A percentile compares a stretch with the other conserved stretches of the same genome.
Evolutionary conservation across 2,888 invertebrate species (phyloP).

Genomic region (Synanthedon vespiformis): DNA sequence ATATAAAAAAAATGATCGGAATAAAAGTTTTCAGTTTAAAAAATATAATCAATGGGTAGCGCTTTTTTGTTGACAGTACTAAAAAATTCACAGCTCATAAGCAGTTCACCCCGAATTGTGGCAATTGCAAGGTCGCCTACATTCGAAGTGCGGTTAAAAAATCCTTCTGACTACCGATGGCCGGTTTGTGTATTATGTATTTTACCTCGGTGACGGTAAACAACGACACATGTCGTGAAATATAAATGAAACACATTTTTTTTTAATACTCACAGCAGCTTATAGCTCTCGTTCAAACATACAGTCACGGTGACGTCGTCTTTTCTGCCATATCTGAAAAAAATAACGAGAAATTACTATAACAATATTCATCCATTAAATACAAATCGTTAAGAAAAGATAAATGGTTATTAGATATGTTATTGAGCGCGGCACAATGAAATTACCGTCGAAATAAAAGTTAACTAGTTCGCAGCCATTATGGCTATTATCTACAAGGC

Average conservation of each 20-base stretch:
- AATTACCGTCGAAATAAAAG: constrained; percentile 1
- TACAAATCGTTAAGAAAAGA: neutral
- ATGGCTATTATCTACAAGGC: constrained; percentile 40
- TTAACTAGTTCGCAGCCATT: constrained; percentile 12
- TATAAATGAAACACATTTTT: neutral
- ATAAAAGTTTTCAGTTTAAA: no score
- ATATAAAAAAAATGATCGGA: no score
- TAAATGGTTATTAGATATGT: no score
- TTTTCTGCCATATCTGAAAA: constrained; percentile 53
- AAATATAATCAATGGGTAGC: no score
- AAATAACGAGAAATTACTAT: constrained; percentile 10
- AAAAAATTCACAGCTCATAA: constrained; percentile 9
- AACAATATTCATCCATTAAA: neutral
- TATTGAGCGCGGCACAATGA: neutral
- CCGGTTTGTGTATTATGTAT: neutral
- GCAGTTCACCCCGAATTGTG: constrained; percentile 55
- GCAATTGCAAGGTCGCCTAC: constrained; percentile 51
- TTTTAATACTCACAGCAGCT: constrained; percentile 40
- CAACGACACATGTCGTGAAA: neutral
- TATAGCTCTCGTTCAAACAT: constrained; percentile 34
- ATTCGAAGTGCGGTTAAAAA: constrained; percentile 24
- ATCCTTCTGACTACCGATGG: neutral
- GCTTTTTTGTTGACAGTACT: constrained; percentile 9
- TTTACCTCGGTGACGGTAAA: neutral
- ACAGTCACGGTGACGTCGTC: constrained; percentile 34